phyloP scores from a whole-genome alignment of 2,888 invertebrate species.

The Catocala nupta region DNA sequence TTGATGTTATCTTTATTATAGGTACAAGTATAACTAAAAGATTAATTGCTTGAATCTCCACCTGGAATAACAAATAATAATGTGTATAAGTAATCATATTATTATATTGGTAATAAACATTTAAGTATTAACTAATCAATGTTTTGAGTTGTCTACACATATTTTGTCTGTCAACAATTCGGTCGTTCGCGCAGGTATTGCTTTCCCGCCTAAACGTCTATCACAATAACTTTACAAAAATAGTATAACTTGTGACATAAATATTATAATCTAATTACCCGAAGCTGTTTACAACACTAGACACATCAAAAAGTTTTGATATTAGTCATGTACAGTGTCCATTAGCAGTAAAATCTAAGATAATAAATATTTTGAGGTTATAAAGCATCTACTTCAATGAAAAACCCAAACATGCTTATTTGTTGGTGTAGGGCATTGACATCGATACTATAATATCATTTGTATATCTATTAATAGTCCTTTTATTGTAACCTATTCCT shows the following conservation, averaged over 20 bases:
- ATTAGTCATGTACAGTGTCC: constrained; percentile 14
- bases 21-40: constrained; percentile 2
- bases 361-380: constrained; percentile 52
- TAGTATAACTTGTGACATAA: constrained; percentile 19
- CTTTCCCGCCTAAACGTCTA: constrained; percentile 71
- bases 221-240: constrained; percentile 14
- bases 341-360: constrained; percentile 33
- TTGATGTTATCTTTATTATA: constrained; percentile 18
- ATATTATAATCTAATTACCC: constrained; percentile 7
- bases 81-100: not conserved
- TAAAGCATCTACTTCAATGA: constrained; percentile 16
- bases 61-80: constrained; percentile 37
- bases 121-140: too few species aligned
- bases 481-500: not conserved
- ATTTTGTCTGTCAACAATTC: not conserved
- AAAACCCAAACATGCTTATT: constrained; percentile 18
- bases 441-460: not conserved
- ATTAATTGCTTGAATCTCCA: constrained; percentile 22
- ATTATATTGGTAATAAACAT: too few species aligned
- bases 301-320: constrained; percentile 8
- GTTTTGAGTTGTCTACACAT: too few species aligned
- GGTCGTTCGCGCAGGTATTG: constrained; percentile 9
- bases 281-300: constrained; percentile 4
- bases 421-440: not conserved
- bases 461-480: not conserved